phyloP scores from a whole-genome alignment of 2,797 vertebrate species.

The Tapirus indicus region DNA sequence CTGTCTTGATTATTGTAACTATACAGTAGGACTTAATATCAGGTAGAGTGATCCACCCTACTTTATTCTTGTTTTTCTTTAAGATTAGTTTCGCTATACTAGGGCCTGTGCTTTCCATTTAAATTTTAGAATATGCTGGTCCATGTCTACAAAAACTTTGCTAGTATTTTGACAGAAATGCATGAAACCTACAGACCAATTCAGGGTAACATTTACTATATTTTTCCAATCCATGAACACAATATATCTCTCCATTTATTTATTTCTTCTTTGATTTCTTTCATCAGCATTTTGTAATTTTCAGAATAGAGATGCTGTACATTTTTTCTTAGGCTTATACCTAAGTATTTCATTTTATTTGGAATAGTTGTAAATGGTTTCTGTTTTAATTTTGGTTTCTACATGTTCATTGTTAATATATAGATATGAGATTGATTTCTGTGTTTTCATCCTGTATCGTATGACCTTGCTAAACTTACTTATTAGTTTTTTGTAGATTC shows the following conservation, averaged over 20 bases:
- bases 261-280: neutral
- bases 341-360: neutral
- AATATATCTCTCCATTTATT: neutral
- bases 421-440: neutral
- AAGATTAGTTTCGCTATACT: neutral
- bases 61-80: neutral
- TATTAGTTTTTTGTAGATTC: neutral
- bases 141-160: neutral
- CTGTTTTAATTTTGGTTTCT: neutral
- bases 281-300: neutral
- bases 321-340: neutral
- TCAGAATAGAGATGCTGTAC: neutral
- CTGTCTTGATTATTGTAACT: neutral
- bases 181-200: neutral
- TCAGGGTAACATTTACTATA: neutral
- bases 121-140: conserved; percentile 25
- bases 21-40: neutral
- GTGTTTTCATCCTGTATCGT: neutral
- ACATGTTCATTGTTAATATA: neutral
- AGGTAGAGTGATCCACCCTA: neutral
- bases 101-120: neutral
- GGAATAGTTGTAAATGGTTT: neutral
- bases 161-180: neutral
- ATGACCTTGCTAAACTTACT: neutral
- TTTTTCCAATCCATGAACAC: neutral